phyloP scores from a whole-genome alignment of 2,797 vertebrate species.

The Tauraco hartlaubi region DNA sequence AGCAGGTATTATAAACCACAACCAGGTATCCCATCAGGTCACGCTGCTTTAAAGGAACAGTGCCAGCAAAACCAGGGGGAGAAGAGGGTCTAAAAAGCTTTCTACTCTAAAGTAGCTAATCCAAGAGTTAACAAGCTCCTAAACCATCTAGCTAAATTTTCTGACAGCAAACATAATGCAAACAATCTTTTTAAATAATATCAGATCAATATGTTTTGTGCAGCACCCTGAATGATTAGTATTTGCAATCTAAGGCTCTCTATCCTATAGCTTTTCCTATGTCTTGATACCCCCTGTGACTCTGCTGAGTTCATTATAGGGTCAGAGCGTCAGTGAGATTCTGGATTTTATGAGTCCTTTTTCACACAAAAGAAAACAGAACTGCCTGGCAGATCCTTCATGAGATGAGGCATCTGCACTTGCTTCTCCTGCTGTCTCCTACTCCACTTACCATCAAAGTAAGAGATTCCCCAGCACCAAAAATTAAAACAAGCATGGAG shows the following conservation, averaged over 20 bases:
- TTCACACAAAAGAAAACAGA: neutral
- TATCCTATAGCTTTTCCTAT: neutral
- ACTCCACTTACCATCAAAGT: neutral
- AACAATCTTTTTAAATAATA: neutral
- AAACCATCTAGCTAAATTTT: neutral
- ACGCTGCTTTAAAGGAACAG: neutral
- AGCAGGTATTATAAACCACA: neutral
- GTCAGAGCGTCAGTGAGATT: conserved; percentile 7
- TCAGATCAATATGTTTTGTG: neutral
- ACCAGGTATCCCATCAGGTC: conserved; percentile 2
- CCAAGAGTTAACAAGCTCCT: neutral
- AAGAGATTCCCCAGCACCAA: neutral
- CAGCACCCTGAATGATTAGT: neutral
- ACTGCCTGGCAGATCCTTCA: neutral
- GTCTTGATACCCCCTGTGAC: neutral
- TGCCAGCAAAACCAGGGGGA: neutral
- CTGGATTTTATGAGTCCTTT: conserved; percentile 29
- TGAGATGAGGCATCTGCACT: neutral
- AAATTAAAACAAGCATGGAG: neutral
- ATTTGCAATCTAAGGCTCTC: neutral
- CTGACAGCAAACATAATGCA: neutral
- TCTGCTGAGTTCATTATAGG: conserved; percentile 6
- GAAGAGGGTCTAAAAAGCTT: neutral
- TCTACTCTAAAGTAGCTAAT: neutral
- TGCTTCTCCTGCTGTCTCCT: neutral